Percentiles rank a stretch among this genome's conserved stretches.
Evolutionary conservation across 2,797 vertebrate species (phyloP).

Genomic region (Champsocephalus gunnari): DNA sequence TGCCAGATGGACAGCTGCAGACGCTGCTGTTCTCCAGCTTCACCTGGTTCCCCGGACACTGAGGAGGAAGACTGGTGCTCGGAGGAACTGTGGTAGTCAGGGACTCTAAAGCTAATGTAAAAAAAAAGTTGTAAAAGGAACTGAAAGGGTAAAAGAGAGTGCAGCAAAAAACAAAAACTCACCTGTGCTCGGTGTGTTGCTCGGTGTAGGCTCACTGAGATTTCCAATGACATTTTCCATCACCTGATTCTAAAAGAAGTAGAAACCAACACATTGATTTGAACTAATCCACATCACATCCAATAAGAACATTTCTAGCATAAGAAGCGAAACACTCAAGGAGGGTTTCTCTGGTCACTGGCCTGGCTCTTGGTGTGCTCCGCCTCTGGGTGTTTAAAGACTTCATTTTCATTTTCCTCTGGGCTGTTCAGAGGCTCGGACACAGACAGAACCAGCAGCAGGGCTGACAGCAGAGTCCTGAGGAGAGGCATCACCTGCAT

Average conservation of each 20-base stretch:
- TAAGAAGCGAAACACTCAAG: not conserved
- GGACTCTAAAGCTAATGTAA: too few species aligned
- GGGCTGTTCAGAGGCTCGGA: slow-evolving; percentile 54
- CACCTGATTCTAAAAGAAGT: slow-evolving; percentile 41
- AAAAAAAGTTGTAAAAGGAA: not conserved
- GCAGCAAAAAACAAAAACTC: not conserved
- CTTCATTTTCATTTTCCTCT: slow-evolving; percentile 66
- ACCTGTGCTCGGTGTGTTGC: slow-evolving; percentile 54
- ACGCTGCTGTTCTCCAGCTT: not conserved
- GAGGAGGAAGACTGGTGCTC: too few species aligned
- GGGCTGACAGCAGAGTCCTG: slow-evolving; percentile 55
- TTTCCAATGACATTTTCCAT: slow-evolving; percentile 64
- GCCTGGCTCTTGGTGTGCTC: slow-evolving; percentile 55
- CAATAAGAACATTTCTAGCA: not conserved
- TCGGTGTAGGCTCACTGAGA: slow-evolving; percentile 44
- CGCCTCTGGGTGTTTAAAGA: slow-evolving; percentile 49
- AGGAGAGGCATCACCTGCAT: slow-evolving; percentile 66
- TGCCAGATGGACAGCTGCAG: too few species aligned
- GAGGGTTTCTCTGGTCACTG: slow-evolving; percentile 14
- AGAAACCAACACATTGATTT: not conserved
- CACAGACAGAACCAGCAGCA: slow-evolving; percentile 59
- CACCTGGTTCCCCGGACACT: too few species aligned
- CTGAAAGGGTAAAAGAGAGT: not conserved
- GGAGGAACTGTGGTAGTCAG: too few species aligned
- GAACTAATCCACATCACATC: not conserved